Evolutionary conservation across 2,888 invertebrate species (phyloP).

Genomic region (Pogonocherus hispidulus): DNA sequence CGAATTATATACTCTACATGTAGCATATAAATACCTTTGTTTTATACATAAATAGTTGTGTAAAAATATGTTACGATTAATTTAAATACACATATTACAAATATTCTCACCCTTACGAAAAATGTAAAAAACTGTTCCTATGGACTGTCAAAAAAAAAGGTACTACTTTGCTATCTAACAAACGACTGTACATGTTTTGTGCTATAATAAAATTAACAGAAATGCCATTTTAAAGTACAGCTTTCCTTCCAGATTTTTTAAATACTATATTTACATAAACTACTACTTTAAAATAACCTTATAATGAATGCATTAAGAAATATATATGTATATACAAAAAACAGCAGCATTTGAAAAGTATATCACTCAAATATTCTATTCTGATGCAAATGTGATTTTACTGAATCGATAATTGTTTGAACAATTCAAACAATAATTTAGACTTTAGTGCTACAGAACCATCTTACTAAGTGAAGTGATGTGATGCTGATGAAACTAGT

Average conservation of each 20-base stretch:
- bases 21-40: constrained; percentile 46
- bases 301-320: neutral
- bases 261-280: constrained; percentile 22
- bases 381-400: too few species aligned
- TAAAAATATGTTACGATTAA: constrained; percentile 61
- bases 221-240: constrained; percentile 9
- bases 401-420: too few species aligned
- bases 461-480: too few species aligned
- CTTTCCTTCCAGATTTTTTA: constrained; percentile 7
- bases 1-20: constrained; percentile 42
- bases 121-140: constrained; percentile 36
- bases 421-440: too few species aligned
- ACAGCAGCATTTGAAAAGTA: neutral
- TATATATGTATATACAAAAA: neutral
- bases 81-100: constrained; percentile 55
- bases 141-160: constrained; percentile 39
- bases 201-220: constrained; percentile 29
- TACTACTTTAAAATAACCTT: neutral
- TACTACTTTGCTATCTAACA: constrained; percentile 38
- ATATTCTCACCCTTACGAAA: constrained; percentile 52
- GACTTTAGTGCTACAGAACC: too few species aligned
- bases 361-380: too few species aligned
- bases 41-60: constrained; percentile 60
- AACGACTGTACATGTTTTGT: constrained; percentile 43
- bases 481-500: too few species aligned